Evolutionary conservation across 2,888 invertebrate species (phyloP), one percentile per base, ranked within the genome.

Genomic region (Teinopalpus imperialis): DNA sequence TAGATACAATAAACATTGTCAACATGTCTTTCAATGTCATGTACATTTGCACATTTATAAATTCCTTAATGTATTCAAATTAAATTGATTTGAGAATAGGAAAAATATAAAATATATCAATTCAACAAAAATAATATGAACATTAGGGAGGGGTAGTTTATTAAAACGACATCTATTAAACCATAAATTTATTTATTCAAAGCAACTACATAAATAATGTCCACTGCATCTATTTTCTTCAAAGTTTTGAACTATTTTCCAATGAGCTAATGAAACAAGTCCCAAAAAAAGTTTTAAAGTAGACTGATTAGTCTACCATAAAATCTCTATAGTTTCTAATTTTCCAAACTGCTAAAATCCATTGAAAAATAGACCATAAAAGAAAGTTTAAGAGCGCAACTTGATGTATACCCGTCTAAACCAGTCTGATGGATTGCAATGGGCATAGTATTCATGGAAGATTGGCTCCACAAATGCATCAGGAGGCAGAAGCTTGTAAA

Each of bases 371-470:
- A 52, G 12, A 20, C 43, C 6, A 26, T n/a, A 26, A 32, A 9
- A 5, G 7, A 1, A 0, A 34, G 29, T 56, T 85, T 93, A 93
- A 36, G 89, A 86, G 71, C 87, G 81, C 52, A 91, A 68, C 52
- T 89, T 88, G 39, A 93, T 66, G 57, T 89, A 59, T 0, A 87
- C 85, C 43, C 93, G 89, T 57, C 89, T 82, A 50, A 70, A 81
- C 68, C 86, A 88, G 0, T 89, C 89, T 27, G 74, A 79, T 39
- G 87, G 86, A 35, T 88, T 76, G 5, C 90, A 59, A 70, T 96
- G 95, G 1, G 89, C 92, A 61, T 93, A 94, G 77, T 92, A 95
- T 68, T 96, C 96, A 35, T 90, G 85, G 71, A 91, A 89, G 36
- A 75, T 80, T 0, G 95, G 94, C 23, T 91, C 88, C 1, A 93